phyloP scores from a whole-genome alignment of 2,797 vertebrate species.

The Cyprinodon diabolis region DNA sequence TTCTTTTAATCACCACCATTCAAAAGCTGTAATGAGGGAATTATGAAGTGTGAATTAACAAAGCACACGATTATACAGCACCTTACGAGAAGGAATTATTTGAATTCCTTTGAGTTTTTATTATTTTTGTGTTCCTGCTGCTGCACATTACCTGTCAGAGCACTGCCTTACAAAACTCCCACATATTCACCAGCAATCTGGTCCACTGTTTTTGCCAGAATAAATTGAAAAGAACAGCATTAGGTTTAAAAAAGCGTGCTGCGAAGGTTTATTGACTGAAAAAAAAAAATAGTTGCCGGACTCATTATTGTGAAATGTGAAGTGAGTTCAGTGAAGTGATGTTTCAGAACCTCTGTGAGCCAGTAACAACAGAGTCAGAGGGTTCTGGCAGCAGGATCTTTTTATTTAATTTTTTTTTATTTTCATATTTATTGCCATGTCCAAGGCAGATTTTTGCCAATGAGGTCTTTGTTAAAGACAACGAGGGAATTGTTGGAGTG shows the following conservation, averaged over 20 bases:
- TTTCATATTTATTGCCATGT: slow-evolving; percentile 48
- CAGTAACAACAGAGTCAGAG: slow-evolving; percentile 68
- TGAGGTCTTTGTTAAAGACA: slow-evolving; percentile 69
- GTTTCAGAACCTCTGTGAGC: slow-evolving; percentile 63
- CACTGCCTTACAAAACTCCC: slow-evolving; percentile 38
- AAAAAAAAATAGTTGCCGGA: slow-evolving; percentile 54
- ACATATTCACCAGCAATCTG: slow-evolving; percentile 43
- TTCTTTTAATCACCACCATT: slow-evolving; percentile 75
- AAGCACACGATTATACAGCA: slow-evolving; percentile 64
- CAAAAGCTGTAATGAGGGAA: slow-evolving; percentile 74
- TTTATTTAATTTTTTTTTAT: neutral
- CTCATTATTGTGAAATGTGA: slow-evolving; percentile 67
- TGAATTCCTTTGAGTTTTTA: slow-evolving; percentile 41
- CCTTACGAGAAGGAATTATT: slow-evolving; percentile 58
- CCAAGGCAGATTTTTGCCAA: slow-evolving; percentile 65
- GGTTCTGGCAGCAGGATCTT: slow-evolving; percentile 52
- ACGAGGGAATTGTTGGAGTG: slow-evolving; percentile 56
- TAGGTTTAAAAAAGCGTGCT: slow-evolving; percentile 21
- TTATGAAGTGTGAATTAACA: slow-evolving; percentile 74
- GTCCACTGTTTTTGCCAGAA: slow-evolving; percentile 47
- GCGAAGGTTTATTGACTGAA: slow-evolving; percentile 56
- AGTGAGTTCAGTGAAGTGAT: slow-evolving; percentile 54
- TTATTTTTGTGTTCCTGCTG: slow-evolving; percentile 14
- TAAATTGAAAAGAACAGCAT: slow-evolving; percentile 45
- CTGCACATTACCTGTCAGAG: slow-evolving; percentile 62